phyloP scores from a whole-genome alignment of 2,797 vertebrate species.

The Myotis daubentonii region DNA sequence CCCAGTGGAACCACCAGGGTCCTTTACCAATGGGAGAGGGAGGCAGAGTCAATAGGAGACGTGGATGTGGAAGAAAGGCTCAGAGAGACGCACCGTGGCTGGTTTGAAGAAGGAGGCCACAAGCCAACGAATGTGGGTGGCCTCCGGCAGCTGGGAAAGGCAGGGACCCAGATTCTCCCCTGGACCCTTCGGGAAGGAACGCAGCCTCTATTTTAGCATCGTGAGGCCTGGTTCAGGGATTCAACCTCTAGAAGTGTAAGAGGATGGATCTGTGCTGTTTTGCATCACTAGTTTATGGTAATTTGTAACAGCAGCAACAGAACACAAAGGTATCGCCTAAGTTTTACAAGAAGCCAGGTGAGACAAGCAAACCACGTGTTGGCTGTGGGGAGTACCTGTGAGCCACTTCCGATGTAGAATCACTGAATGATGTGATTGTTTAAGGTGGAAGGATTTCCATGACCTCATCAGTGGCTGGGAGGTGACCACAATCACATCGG shows the following conservation, averaged over 20 bases:
- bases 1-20: too few species aligned
- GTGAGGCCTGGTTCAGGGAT: neutral
- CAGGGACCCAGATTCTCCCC: neutral
- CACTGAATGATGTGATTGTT: neutral
- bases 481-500: neutral
- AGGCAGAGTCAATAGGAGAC: neutral
- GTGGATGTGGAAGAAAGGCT: neutral
- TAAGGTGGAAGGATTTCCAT: neutral
- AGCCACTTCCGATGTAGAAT: neutral
- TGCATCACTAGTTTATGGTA: neutral
- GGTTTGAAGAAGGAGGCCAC: neutral
- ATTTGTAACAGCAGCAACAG: neutral
- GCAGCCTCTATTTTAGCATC: neutral
- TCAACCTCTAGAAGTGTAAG: neutral
- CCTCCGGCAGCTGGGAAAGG: neutral
- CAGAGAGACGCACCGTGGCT: accelerated
- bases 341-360: neutral
- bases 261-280: neutral
- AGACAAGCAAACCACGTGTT: neutral
- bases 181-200: neutral
- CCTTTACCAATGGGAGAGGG: neutral
- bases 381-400: neutral
- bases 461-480: neutral
- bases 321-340: neutral
- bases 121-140: neutral